A percentile compares a stretch with the other conserved stretches of the same genome.
Conservation (phyloP, 2,888 invertebrate species). For the Morinoia aosen region DNA sequence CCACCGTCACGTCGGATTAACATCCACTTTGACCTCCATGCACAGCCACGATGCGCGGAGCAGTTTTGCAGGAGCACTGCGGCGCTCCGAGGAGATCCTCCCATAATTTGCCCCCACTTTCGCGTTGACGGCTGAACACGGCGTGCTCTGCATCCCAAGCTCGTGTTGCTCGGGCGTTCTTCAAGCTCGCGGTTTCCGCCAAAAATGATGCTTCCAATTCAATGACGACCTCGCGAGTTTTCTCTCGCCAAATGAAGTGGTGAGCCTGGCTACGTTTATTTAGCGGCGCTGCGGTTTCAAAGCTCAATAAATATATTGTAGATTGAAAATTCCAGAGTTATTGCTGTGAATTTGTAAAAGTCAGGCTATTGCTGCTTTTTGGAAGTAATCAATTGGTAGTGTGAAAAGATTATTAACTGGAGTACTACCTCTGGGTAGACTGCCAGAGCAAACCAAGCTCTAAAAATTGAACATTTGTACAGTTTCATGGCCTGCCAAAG, state of each 20-base stretch:
- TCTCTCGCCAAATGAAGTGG: neutral
- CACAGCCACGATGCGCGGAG: neutral
- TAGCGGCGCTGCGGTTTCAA: neutral
- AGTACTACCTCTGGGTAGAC: neutral
- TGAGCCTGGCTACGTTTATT: neutral
- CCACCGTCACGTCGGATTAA: too few relatives aligned
- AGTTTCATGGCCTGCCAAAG: neutral
- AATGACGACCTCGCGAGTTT: neutral
- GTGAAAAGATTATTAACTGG: neutral
- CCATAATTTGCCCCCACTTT: slow-evolving; percentile 8
- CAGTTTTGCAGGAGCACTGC: neutral
- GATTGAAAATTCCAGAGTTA: neutral
- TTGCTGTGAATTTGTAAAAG: neutral
- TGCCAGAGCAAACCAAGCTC: neutral
- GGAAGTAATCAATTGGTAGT: neutral
- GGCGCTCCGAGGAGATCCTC: neutral
- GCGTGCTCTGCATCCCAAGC: slow-evolving; percentile 9
- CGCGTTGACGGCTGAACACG: neutral
- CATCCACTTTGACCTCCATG: too few relatives aligned
- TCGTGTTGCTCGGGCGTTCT: neutral
- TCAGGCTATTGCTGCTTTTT: neutral
- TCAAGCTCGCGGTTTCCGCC: neutral
- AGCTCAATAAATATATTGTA: neutral
- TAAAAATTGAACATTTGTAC: neutral
- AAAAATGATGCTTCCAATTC: slow-evolving; percentile 4